Evolutionary conservation across 2,797 vertebrate genomes (phyloP).

Genomic region (Brachyrhaphis roseni): DNA sequence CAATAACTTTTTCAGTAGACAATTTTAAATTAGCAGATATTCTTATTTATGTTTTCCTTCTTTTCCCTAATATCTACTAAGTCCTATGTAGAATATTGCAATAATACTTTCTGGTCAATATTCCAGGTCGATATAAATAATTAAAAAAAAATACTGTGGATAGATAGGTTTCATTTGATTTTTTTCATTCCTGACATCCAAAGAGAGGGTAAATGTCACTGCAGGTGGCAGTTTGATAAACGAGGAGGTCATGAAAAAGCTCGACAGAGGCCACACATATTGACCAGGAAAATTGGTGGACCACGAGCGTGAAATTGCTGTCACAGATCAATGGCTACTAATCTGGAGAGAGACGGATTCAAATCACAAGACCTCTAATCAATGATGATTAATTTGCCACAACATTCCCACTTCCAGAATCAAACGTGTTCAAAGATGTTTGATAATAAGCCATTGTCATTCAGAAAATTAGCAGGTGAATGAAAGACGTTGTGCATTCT

Average conservation of each 20-base stretch:
- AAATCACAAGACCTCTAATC: slow-evolving; percentile 83
- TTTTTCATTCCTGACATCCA: slow-evolving; percentile 4
- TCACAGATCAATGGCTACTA: slow-evolving; percentile 85
- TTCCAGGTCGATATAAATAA: slow-evolving; percentile 22
- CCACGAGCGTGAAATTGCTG: slow-evolving; percentile 80
- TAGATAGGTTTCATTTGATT: slow-evolving; percentile 5
- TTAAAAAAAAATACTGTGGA: slow-evolving; percentile 22
- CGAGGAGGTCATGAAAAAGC: slow-evolving; percentile 59
- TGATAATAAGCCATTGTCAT: slow-evolving; percentile 83
- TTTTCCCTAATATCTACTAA: not conserved
- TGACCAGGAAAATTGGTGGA: slow-evolving; percentile 68
- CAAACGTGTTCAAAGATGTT: slow-evolving; percentile 72
- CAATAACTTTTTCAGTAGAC: not conserved
- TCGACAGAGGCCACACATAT: slow-evolving; percentile 58
- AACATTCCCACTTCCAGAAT: slow-evolving; percentile 79
- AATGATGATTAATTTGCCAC: slow-evolving; percentile 88
- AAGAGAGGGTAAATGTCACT: slow-evolving; percentile 44
- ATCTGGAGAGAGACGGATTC: slow-evolving; percentile 80
- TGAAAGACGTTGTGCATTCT: slow-evolving; percentile 22
- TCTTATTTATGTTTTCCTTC: not conserved
- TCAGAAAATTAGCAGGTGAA: slow-evolving; percentile 31
- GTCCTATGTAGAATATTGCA: not conserved
- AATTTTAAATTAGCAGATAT: not conserved
- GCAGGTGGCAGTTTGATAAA: slow-evolving; percentile 65
- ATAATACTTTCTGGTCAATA: not conserved